Conservation (phyloP, 2,113 vertebrate species). For the Dipodomys spectabilis region DNA sequence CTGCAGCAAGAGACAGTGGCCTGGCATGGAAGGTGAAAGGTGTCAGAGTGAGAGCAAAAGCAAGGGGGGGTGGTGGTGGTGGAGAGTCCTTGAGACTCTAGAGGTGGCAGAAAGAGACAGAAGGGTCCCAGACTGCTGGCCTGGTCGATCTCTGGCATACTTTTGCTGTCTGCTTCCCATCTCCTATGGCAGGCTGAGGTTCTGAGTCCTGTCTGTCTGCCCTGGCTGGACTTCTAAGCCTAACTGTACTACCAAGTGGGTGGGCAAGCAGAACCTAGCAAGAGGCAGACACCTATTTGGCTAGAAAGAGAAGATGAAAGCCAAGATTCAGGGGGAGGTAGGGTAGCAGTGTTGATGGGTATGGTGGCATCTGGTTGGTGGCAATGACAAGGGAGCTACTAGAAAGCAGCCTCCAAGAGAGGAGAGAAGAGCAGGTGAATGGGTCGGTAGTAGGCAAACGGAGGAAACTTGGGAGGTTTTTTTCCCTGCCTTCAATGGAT, state of each 20-base stretch:
- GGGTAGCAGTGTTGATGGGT: not conserved
- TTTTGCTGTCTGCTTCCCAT: conserved; percentile 83
- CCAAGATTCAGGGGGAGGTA: conserved; percentile 52
- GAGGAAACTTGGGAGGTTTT: not conserved
- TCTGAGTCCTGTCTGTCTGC: conserved; percentile 83
- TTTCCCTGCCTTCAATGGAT: not conserved
- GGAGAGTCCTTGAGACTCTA: not conserved
- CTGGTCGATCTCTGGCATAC: conserved; percentile 77
- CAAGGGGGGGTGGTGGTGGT: not conserved
- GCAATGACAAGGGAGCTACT: not conserved
- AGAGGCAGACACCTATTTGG: conserved; percentile 82
- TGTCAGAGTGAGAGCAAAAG: not conserved
- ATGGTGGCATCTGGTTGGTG: not conserved
- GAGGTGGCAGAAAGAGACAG: not conserved
- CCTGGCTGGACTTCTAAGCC: conserved; percentile 83
- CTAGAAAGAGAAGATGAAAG: conserved; percentile 83
- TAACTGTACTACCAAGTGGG: conserved; percentile 81
- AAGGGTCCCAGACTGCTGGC: not conserved
- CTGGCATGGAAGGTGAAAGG: conserved; percentile 9
- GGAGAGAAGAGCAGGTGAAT: not conserved
- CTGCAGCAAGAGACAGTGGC: conserved; percentile 1
- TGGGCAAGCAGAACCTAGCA: conserved; percentile 74
- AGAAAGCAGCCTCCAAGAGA: not conserved
- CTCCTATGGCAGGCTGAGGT: conserved; percentile 84
- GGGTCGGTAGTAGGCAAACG: not conserved